Conservation (phyloP, 2,888 invertebrate species). For the Drosophila quasianomalipes region DNA sequence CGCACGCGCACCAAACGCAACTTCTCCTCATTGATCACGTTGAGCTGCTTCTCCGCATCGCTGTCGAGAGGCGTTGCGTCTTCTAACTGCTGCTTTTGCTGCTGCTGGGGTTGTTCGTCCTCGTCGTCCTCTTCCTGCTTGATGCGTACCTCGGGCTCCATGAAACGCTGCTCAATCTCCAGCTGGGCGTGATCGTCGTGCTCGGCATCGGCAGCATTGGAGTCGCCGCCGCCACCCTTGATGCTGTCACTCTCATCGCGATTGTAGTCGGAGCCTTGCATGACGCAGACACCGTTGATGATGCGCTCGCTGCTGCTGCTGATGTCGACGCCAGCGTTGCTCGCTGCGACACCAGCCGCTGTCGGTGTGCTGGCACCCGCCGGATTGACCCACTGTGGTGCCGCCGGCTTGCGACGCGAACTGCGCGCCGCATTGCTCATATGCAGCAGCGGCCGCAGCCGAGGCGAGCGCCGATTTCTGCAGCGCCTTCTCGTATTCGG, state of each 20-base stretch:
- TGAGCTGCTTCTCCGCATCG: conserved; percentile 68
- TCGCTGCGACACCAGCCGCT: conserved; percentile 52
- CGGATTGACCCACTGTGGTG: conserved; percentile 99
- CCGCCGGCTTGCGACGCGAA: conserved; percentile 95
- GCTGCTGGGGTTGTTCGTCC: conserved; percentile 57
- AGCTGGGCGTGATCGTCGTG: conserved; percentile 68
- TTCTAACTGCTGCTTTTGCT: conserved; percentile 18
- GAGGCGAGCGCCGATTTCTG: conserved; percentile 70
- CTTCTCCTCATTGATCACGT: conserved; percentile 80
- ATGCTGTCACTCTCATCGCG: conserved; percentile 88
- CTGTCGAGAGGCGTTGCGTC: conserved; percentile 22
- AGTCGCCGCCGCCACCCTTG: conserved; percentile 29
- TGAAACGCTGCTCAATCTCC: conserved; percentile 82
- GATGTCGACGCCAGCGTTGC: conserved; percentile 82
- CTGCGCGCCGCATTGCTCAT: conserved; percentile 73
- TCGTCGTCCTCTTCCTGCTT: conserved; percentile 84
- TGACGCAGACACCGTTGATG: conserved; percentile 97
- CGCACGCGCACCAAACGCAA: conserved; percentile 81
- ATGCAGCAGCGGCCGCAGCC: conserved; percentile 67
- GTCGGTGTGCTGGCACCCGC: conserved; percentile 64
- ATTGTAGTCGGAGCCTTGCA: conserved; percentile 91
- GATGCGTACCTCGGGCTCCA: conserved; percentile 84
- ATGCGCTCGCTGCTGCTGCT: conserved; percentile 91
- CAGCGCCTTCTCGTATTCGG: conserved; percentile 85
- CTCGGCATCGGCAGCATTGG: conserved; percentile 59